These are phyloP conservation scores for Cheiracanthium punctorium DNA, from an alignment of 2,888 invertebrate genomes.

Conservation along the genomic window DNA sequence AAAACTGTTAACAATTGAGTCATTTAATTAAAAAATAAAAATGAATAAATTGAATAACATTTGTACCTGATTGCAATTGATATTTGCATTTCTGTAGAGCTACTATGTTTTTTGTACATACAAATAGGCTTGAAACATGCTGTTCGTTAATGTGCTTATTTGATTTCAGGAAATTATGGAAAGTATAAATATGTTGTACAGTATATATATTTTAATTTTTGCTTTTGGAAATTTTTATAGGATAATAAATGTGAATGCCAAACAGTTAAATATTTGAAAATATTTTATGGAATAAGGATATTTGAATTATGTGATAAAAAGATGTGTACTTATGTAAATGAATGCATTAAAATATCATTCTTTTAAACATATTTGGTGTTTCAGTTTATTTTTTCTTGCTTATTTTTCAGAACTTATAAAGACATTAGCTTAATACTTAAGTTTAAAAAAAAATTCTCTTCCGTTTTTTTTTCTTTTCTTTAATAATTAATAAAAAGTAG, in stretches of 20 bases:
- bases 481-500: no score
- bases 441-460: no score
- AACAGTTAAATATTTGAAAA: conserved; percentile 8
- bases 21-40: no score
- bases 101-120: not conserved
- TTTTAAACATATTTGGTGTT: not conserved
- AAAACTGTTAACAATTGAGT: no score
- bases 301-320: not conserved
- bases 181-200: not conserved
- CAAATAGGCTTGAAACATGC: no score
- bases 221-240: not conserved
- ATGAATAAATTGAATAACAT: no score
- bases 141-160: not conserved
- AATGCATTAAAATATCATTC: not conserved
- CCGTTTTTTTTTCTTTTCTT: no score
- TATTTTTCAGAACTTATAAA: no score
- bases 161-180: not conserved
- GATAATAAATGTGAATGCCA: conserved; percentile 2
- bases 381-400: no score
- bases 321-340: not conserved
- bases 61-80: not conserved
- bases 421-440: no score
- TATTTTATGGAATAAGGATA: not conserved
- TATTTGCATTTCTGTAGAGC: not conserved
- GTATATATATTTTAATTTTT: not conserved